Evolutionary conservation across 2,113 vertebrate species (phyloP).

Genomic region (Notechis scutatus): DNA sequence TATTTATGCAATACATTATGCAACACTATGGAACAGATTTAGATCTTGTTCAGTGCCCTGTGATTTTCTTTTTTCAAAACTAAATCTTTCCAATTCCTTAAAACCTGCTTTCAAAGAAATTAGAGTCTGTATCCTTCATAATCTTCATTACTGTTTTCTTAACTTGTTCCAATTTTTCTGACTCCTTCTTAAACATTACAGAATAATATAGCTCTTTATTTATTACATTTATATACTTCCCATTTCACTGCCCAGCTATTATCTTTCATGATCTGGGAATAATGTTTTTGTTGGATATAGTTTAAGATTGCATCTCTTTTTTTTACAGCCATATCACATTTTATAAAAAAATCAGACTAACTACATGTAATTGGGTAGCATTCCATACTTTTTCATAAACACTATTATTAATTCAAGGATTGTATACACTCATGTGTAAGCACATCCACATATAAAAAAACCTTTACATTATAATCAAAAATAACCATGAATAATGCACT

Average conservation of each 20-base stretch:
- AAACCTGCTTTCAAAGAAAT: not conserved
- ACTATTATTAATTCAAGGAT: not conserved
- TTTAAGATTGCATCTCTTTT: not conserved
- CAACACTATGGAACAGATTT: not conserved
- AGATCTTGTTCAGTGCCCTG: not conserved
- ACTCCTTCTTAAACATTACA: not conserved
- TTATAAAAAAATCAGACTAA: not conserved
- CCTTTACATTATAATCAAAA: not conserved
- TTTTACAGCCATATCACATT: not conserved
- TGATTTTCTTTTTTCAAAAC: not conserved
- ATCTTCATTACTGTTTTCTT: not conserved
- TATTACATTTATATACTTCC: not conserved
- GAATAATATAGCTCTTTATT: not conserved
- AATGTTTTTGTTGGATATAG: not conserved
- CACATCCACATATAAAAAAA: not conserved
- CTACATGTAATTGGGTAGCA: not conserved
- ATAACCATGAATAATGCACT: not conserved
- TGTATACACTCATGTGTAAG: not conserved
- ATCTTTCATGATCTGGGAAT: not conserved
- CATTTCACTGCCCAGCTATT: not conserved
- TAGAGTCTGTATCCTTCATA: not conserved
- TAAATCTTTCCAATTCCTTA: not conserved
- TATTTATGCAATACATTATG: not conserved
- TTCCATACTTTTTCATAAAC: not conserved
- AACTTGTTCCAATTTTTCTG: not conserved